Evolutionary conservation across 2,797 vertebrate species (phyloP).

Genomic region (Acipenser ruthenus): DNA sequence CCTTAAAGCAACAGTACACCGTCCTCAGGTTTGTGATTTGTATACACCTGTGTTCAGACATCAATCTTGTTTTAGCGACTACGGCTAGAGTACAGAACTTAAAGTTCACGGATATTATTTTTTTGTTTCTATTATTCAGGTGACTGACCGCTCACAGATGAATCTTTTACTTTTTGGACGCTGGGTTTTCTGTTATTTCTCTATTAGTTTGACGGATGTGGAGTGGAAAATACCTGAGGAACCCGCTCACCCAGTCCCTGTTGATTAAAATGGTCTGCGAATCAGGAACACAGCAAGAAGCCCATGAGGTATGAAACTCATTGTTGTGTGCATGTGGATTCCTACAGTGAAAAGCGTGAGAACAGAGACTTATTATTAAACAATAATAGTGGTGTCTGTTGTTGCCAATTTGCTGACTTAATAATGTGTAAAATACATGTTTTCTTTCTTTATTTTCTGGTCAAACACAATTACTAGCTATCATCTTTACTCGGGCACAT

Average conservation of each 20-base stretch:
- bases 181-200: constrained; percentile 72
- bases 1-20: constrained; percentile 29
- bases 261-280: constrained; percentile 70
- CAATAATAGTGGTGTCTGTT: no score
- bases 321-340: no score
- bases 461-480: no score
- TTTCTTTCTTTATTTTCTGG: no score
- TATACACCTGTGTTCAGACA: constrained; percentile 7
- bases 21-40: constrained; percentile 52
- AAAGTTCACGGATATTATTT: no score
- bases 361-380: no score
- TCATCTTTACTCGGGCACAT: no score
- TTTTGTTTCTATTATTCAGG: constrained; percentile 8
- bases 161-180: constrained; percentile 62
- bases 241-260: constrained; percentile 70
- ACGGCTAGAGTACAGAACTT: no score
- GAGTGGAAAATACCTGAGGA: constrained; percentile 74
- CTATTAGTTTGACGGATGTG: constrained; percentile 79
- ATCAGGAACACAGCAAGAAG: constrained; percentile 21
- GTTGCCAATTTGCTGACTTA: no score
- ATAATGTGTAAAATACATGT: no score
- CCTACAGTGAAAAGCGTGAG: no score
- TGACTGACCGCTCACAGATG: constrained; percentile 52
- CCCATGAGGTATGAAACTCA: constrained; percentile 39
- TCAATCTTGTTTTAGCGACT: no score